A percentile compares a stretch with the other conserved stretches of the same genome.
phyloP scores from a whole-genome alignment of 1,140 invertebrate species.

The Penaeus vannamei region DNA sequence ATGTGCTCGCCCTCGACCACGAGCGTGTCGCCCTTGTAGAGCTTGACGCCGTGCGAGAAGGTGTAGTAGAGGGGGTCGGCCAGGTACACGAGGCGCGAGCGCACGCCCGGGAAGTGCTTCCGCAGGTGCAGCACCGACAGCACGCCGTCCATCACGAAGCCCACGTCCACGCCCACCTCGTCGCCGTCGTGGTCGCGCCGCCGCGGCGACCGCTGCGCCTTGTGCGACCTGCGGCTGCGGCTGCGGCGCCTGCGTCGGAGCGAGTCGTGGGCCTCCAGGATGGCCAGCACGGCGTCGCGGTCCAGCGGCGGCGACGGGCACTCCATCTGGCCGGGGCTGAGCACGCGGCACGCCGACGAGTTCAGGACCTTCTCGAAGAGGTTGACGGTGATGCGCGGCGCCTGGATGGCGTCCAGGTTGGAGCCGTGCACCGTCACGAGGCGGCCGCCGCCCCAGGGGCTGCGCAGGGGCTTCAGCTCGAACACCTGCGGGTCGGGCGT shows the following conservation, averaged over 20 bases:
- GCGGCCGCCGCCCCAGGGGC: conserved; percentile 92
- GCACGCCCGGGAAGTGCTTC: conserved; percentile 85
- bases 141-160: conserved; percentile 97
- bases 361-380: conserved; percentile 77
- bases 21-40: conserved; percentile 94
- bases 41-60: conserved; percentile 81
- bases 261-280: conserved; percentile 80
- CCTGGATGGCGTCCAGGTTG: conserved; percentile 91
- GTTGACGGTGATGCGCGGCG: conserved; percentile 89
- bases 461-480: conserved; percentile 90
- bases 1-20: conserved; percentile 96
- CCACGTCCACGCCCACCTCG: conserved; percentile 76
- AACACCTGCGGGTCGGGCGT: conserved; percentile 93
- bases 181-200: conserved; percentile 72
- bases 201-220: conserved; percentile 49
- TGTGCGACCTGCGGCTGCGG: conserved; percentile 84
- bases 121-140: conserved; percentile 88
- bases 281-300: conserved; percentile 70
- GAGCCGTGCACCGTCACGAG: conserved; percentile 94
- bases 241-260: conserved; percentile 93
- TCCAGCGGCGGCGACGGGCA: conserved; percentile 92
- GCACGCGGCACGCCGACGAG: conserved; percentile 80
- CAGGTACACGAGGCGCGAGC: conserved; percentile 87
- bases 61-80: conserved; percentile 92
- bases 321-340: conserved; percentile 93